phyloP scores from a whole-genome alignment of 2,888 invertebrate species.

The Ichneumoninae sp. region DNA sequence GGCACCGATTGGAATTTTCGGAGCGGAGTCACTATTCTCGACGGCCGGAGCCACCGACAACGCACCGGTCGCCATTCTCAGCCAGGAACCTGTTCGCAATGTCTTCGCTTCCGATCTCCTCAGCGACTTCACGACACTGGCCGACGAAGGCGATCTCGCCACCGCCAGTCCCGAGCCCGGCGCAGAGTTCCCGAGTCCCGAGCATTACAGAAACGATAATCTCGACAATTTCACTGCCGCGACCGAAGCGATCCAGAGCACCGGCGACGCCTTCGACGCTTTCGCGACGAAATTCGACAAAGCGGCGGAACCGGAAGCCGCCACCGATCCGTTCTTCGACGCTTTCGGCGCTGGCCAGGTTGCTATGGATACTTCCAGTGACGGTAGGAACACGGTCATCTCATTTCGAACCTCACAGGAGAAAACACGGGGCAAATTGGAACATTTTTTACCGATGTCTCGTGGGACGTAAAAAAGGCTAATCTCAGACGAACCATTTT shows the following conservation, averaged over 20 bases:
- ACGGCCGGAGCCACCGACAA: conserved; percentile 39
- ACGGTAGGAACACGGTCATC: conserved; percentile 74
- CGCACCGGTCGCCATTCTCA: conserved; percentile 36
- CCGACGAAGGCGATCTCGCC: conserved; percentile 56
- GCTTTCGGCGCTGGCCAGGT: conserved; percentile 84
- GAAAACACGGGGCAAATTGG: too few species aligned
- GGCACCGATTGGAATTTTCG: conserved; percentile 58
- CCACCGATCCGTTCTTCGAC: conserved; percentile 85
- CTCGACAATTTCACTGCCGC: conserved; percentile 76
- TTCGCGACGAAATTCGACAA: conserved; percentile 96
- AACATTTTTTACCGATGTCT: too few species aligned
- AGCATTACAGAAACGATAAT: conserved; percentile 72
- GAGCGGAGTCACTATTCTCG: conserved; percentile 68
- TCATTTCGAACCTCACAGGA: background rate
- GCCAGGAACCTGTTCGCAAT: conserved; percentile 49
- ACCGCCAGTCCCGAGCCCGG: conserved; percentile 75
- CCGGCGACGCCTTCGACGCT: conserved; percentile 91
- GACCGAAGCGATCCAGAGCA: conserved; percentile 75
- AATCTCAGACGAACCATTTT: background rate
- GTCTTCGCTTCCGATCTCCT: conserved; percentile 71
- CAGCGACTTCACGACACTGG: conserved; percentile 67
- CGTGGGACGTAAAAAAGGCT: too few species aligned
- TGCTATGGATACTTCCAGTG: conserved; percentile 83
- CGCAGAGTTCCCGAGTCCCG: conserved; percentile 75
- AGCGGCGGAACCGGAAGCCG: conserved; percentile 85